phyloP scores from a whole-genome alignment of 2,113 vertebrate genomes.

The Plestiodon gilberti region DNA sequence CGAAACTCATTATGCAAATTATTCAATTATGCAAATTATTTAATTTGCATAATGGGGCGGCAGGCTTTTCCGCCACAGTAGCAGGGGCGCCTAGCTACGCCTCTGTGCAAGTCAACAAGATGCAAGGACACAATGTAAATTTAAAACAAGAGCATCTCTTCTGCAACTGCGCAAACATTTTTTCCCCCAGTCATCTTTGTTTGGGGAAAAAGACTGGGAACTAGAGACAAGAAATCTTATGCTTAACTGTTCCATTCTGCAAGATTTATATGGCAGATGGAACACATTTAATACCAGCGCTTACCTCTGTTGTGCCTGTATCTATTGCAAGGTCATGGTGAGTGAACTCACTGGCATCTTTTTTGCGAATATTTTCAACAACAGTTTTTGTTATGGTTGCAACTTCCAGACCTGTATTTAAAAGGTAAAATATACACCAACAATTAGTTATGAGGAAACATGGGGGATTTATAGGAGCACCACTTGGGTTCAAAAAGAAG shows the following conservation, averaged over 20 bases:
- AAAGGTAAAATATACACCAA: constrained; percentile 7
- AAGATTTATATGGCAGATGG: fast-evolving
- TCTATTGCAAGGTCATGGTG: constrained; percentile 84
- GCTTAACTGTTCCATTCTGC: background rate
- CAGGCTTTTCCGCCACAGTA: too few species aligned
- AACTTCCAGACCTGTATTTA: constrained; percentile 80
- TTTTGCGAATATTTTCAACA: constrained; percentile 89
- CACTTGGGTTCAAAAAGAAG: background rate
- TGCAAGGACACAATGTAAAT: background rate
- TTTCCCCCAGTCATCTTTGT: fast-evolving
- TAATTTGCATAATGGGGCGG: too few species aligned
- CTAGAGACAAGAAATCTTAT: fast-evolving
- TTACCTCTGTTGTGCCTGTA: constrained; percentile 82
- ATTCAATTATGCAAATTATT: too few species aligned
- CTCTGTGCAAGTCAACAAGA: background rate
- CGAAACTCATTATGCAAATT: too few species aligned
- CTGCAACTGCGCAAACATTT: background rate
- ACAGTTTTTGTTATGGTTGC: constrained; percentile 90
- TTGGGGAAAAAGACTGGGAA: background rate
- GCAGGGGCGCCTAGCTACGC: too few species aligned
- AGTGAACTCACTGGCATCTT: constrained; percentile 83
- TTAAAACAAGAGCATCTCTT: background rate
- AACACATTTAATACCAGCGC: background rate
- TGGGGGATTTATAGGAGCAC: background rate
- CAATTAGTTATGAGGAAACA: background rate